A percentile compares a stretch with the other conserved stretches of the same genome.
Conservation (phyloP, 2,888 invertebrate species). For the Sarcophaga subvicina region DNA sequence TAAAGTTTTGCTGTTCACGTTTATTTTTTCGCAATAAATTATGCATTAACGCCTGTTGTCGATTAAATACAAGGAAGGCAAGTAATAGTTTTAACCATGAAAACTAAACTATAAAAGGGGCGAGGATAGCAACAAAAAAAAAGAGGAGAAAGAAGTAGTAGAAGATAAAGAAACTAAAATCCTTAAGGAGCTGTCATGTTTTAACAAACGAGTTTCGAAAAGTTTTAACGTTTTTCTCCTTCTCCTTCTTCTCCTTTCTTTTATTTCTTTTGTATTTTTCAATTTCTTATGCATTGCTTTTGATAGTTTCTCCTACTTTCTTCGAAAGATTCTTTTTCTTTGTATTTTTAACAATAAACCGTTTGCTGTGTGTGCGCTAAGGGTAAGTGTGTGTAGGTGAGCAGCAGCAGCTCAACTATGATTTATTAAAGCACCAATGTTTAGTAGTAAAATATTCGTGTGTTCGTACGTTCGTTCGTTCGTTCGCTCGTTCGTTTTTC, state of each 20-base stretch:
- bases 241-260: background rate
- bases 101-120: background rate
- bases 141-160: too few species aligned
- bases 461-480: background rate
- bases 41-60: constrained; percentile 32
- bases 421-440: constrained; percentile 37
- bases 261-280: background rate
- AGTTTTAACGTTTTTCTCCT: background rate
- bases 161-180: background rate
- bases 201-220: constrained; percentile 27
- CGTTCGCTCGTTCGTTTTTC: background rate
- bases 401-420: background rate
- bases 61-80: constrained; percentile 13
- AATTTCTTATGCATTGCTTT: background rate
- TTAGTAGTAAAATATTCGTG: background rate
- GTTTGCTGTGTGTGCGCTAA: background rate
- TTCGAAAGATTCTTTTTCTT: background rate
- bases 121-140: too few species aligned
- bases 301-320: background rate
- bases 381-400: background rate
- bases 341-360: background rate
- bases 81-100: constrained; percentile 2
- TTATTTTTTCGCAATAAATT: background rate
- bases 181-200: constrained; percentile 30
- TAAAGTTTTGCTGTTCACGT: too few species aligned